Evolutionary conservation across 1,140 invertebrate species (phyloP), one percentile per base, ranked within the genome.

Genomic region (Magallana ariakensis): DNA sequence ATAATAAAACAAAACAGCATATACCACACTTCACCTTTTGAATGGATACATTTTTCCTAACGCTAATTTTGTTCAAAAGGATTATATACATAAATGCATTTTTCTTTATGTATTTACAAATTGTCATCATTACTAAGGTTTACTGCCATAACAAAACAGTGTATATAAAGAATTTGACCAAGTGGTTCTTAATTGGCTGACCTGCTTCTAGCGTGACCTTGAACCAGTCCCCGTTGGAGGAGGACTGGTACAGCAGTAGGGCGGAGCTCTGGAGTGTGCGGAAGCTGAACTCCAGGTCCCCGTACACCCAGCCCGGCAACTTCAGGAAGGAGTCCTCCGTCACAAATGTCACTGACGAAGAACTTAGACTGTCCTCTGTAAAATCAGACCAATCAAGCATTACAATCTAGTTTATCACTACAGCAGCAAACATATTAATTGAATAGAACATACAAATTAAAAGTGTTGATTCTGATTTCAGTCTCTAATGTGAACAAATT

Each of bases 211-310:
- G 89, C 15, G 88, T 89, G 54, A 93, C 88, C 53, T 84, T 89
- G 83, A 93, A 90, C 54, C 83, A 88, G 87, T 93, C 93, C 46
- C 84, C 80, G 13, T 89, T 91, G 55, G 84, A 84, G n/a, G 85
- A 58, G 13, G 88, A 97, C 93, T 99, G 98, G 94, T 98, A 98
- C 0, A 99, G 93, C 13, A 99, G 95, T 90, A 98, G 97, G 62
- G 97, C 97, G 92, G 97, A 97, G 92, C 97, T 97, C 60, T 97
- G 97, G 8, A 98, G 98, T 0, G 98, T 99, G 90, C 98, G 95
- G 92, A 99, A 98, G 90, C 97, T 98, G 94, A 99, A 98, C 0
- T 97, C 97, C 89, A 99, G 97, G 92, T 98, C 98, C 3, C 97
- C 97, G 91, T 97, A 97, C 80, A 80, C 82, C 98, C 98, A 98